Base-by-base conservation (phyloP, 2,797 vertebrate genomes). In the Helicolenus hilgendorfi region DNA sequence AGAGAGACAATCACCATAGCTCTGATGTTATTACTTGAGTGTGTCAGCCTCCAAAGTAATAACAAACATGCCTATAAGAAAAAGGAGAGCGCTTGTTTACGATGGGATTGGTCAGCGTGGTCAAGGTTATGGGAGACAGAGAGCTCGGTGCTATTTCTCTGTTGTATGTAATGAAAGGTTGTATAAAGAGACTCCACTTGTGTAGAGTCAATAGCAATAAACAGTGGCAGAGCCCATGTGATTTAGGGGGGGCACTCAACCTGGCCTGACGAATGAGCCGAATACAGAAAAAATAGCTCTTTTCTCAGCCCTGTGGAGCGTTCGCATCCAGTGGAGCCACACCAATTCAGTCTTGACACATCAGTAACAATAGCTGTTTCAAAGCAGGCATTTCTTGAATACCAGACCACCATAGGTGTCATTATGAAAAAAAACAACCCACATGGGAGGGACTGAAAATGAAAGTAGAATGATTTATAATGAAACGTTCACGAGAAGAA, bases 1-100 rank as follows among this genome's bases (percentile, higher is more conserved):
- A 95, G 92, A 96, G 89, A 94, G 89, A 94, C 92, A 88, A 93
- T 91, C 94, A 81, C 84, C 91, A 91, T 60, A 68, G 85, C 89
- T 87, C 91, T 89, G 93, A 94, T 86, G 86, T 85, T 92, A 91
- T 95, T 94, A 95, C 85, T 81, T 49, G 60, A 91, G 84, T 87
- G 85, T 89, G 89, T 95, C 91, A 76, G 86, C 82, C 86, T 88
- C 79, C 69, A 81, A 67, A 69, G 84, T 86, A 77, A 90, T 92
- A 92, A 93, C 78, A 84, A 89, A 91, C 89, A 82, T 68, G 70
- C 7, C 36, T 77, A 27, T 75, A 69, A 87, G 79, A 56, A 72
- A 70, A 62, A 53, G 79, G 13, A 68, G 79, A 68, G 59, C 41
- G 79, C 84, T 85, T 91, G 88, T 93, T 95, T 92, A 84, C 59